Percentiles rank a stretch among this genome's conserved stretches.
Evolutionary conservation across 2,797 vertebrate genomes (phyloP).

Genomic region (Oophaga sylvatica): DNA sequence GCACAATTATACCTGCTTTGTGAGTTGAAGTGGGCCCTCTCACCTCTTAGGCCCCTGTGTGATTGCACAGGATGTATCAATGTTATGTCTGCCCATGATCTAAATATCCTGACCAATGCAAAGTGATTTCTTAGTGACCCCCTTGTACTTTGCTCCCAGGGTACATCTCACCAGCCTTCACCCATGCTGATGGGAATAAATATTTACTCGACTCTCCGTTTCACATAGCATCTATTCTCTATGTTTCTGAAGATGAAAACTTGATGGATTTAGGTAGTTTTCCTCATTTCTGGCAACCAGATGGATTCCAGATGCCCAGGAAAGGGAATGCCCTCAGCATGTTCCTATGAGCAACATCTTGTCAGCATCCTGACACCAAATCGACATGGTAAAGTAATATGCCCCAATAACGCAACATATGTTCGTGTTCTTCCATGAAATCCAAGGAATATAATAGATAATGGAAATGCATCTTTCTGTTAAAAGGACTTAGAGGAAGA

Average conservation of each 20-base stretch:
- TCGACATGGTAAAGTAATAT: slow-evolving; percentile 74
- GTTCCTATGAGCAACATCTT: slow-evolving; percentile 71
- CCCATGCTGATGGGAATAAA: neutral
- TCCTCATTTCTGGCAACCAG: slow-evolving; percentile 72
- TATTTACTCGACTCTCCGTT: neutral
- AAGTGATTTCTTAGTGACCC: no score
- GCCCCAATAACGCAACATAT: slow-evolving; percentile 73
- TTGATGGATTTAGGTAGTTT: slow-evolving; percentile 33
- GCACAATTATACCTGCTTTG: no score
- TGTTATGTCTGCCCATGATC: no score
- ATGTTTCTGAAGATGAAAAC: neutral
- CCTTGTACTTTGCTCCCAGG: neutral
- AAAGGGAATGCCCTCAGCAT: slow-evolving; percentile 71
- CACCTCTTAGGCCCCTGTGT: no score
- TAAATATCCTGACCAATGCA: no score
- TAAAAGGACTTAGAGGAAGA: slow-evolving; percentile 14
- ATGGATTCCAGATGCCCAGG: slow-evolving; percentile 80
- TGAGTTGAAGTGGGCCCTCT: no score
- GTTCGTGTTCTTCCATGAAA: slow-evolving; percentile 70
- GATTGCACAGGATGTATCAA: no score
- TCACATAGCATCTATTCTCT: neutral
- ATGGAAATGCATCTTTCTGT: slow-evolving; percentile 35
- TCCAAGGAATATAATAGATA: slow-evolving; percentile 62
- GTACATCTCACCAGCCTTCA: neutral
- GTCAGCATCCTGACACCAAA: slow-evolving; percentile 71